Evolutionary conservation across 1,140 invertebrate genomes (phyloP).

Genomic region (Ostrea edulis): DNA sequence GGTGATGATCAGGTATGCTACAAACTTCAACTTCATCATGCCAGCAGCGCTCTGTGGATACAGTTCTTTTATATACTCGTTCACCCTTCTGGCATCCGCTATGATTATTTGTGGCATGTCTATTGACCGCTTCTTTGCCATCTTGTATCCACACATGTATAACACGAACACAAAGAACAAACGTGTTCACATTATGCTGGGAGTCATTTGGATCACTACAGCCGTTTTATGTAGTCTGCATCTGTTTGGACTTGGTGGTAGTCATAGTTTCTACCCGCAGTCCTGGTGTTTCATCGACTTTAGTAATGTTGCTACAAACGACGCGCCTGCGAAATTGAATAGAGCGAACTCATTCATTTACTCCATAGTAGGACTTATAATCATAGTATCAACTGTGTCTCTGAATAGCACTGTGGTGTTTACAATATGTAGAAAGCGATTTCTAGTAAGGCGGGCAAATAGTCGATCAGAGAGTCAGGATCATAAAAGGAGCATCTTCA

Average conservation of each 20-base stretch:
- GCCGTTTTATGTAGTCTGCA: slow-evolving; percentile 73
- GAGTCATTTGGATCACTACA: slow-evolving; percentile 69
- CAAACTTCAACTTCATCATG: not conserved
- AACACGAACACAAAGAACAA: slow-evolving; percentile 64
- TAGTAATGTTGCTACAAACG: slow-evolving; percentile 9
- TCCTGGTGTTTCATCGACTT: slow-evolving; percentile 80
- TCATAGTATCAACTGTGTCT: slow-evolving; percentile 70
- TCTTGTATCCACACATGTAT: slow-evolving; percentile 77
- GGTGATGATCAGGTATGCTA: not conserved
- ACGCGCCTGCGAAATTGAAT: slow-evolving; percentile 42
- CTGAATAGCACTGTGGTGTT: slow-evolving; percentile 29
- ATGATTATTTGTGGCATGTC: slow-evolving; percentile 78
- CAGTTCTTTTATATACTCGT: not conserved
- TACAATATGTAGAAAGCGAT: not conserved
- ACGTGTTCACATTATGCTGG: slow-evolving; percentile 62
- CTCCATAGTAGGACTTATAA: slow-evolving; percentile 66
- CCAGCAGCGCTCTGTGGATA: slow-evolving; percentile 4
- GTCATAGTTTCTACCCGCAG: slow-evolving; percentile 72
- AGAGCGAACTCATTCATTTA: slow-evolving; percentile 69
- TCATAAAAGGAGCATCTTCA: not conserved
- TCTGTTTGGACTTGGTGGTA: slow-evolving; percentile 74
- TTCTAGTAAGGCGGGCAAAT: not conserved
- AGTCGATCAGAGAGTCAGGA: not conserved
- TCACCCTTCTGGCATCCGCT: slow-evolving; percentile 48
- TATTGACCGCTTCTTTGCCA: slow-evolving; percentile 76